Evolutionary conservation across 1,140 invertebrate genomes (phyloP).

Genomic region (Propsilocerus akamusi): DNA sequence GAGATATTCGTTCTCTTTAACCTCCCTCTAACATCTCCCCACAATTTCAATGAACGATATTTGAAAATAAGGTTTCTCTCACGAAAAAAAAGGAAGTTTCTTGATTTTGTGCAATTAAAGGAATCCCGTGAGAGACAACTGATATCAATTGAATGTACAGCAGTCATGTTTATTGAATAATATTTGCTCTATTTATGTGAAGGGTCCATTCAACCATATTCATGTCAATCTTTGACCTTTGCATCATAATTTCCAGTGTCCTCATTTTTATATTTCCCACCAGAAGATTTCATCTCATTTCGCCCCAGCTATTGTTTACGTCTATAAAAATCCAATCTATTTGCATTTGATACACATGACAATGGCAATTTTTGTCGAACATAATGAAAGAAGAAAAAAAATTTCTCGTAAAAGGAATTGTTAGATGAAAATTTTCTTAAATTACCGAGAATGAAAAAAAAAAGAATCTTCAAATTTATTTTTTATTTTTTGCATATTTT

Average conservation of each 20-base stretch:
- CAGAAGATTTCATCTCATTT: not conserved
- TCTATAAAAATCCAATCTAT: conserved; percentile 1
- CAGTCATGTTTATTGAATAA: not conserved
- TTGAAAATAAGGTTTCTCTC: too few species aligned
- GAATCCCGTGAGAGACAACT: not conserved
- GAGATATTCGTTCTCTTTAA: too few species aligned
- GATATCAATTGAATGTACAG: not conserved
- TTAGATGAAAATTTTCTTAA: too few species aligned
- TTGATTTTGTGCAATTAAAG: not conserved
- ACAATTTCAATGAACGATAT: too few species aligned
- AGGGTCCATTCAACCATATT: too few species aligned
- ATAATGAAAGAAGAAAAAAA: too few species aligned
- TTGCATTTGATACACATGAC: conserved; percentile 4
- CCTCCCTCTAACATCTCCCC: too few species aligned
- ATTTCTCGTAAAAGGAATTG: too few species aligned
- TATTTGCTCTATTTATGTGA: not conserved
- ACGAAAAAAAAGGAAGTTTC: not conserved
- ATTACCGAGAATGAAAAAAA: not conserved
- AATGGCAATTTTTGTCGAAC: not conserved
- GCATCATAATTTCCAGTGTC: not conserved
- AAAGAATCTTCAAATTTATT: not conserved
- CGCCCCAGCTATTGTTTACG: not conserved
- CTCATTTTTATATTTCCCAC: not conserved
- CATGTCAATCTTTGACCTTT: conserved; percentile 2
- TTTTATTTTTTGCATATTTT: too few species aligned